Evolutionary conservation across 2,113 vertebrate species (phyloP).

Genomic region (Grallaria varia): DNA sequence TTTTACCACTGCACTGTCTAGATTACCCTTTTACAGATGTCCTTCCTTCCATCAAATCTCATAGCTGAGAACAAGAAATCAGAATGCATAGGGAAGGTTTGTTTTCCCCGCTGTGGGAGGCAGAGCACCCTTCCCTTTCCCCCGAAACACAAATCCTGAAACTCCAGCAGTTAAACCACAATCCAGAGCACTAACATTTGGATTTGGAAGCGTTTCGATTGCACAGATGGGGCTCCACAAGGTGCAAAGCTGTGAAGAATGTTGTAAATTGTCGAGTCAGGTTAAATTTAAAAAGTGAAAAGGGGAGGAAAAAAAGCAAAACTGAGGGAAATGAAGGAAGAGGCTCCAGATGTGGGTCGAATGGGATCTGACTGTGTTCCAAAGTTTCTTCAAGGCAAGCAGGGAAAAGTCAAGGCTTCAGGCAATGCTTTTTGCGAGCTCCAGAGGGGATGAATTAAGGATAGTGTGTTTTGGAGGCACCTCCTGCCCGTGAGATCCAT

Average conservation of each 20-base stretch:
- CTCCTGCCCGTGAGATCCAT: neutral
- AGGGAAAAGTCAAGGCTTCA: neutral
- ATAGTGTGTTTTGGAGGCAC: neutral
- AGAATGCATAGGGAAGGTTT: neutral
- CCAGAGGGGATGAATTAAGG: neutral
- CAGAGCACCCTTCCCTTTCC: neutral
- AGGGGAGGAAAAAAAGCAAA: neutral
- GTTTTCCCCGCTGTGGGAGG: neutral
- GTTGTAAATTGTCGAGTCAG: conserved; percentile 38
- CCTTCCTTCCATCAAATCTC: neutral
- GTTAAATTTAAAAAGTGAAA: conserved; percentile 39
- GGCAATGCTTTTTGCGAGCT: neutral
- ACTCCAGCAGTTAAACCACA: neutral
- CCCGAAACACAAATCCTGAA: neutral
- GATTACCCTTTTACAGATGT: neutral
- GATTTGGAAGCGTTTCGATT: conserved; percentile 23
- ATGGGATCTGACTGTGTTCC: neutral
- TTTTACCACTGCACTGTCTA: neutral
- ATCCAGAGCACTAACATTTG: neutral
- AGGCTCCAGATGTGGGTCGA: neutral
- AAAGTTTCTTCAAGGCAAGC: neutral
- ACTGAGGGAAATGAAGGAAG: neutral
- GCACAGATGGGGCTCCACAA: conserved; percentile 51
- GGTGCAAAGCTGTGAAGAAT: conserved; percentile 53
- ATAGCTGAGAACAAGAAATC: neutral